Evolutionary conservation across 1,140 invertebrate species (phyloP).

Genomic region (Pinna nobilis): DNA sequence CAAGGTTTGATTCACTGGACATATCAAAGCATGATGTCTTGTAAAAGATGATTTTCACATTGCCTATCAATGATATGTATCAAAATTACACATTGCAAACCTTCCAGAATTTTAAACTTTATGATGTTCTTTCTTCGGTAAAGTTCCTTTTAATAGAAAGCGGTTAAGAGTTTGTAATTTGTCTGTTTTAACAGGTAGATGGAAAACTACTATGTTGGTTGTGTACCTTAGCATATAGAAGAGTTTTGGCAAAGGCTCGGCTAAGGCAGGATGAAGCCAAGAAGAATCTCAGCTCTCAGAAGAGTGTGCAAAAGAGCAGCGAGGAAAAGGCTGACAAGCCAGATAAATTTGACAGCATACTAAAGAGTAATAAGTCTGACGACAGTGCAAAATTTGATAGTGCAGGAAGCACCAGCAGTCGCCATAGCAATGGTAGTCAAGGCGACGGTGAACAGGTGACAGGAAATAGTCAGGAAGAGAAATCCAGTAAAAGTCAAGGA

Average conservation of each 20-base stretch:
- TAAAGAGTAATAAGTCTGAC: slow-evolving; percentile 23
- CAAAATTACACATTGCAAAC: too few species aligned
- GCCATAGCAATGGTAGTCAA: slow-evolving; percentile 34
- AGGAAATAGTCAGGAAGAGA: slow-evolving; percentile 33
- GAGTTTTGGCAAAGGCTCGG: slow-evolving; percentile 89
- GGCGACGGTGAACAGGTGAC: slow-evolving; percentile 14
- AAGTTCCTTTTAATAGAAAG: too few species aligned
- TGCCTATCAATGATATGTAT: too few species aligned
- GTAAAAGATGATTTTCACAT: too few species aligned
- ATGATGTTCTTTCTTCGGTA: not conserved
- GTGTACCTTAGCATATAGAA: slow-evolving; percentile 94
- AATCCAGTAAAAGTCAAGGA: slow-evolving; percentile 24
- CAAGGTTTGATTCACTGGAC: too few species aligned
- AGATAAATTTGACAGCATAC: slow-evolving; percentile 31
- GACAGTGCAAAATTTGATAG: slow-evolving; percentile 27
- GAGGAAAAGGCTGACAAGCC: slow-evolving; percentile 21
- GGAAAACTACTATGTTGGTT: slow-evolving; percentile 97
- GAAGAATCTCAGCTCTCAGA: slow-evolving; percentile 41
- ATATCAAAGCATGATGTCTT: too few species aligned
- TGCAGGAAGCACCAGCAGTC: slow-evolving; percentile 29
- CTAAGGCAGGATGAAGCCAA: slow-evolving; percentile 78
- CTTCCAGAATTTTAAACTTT: too few species aligned
- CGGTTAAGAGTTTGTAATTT: slow-evolving; percentile 25
- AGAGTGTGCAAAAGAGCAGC: not conserved
- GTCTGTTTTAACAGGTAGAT: slow-evolving; percentile 84